These are phyloP conservation scores for Azorinus chamasolen DNA, from an alignment of 2,888 invertebrate genomes.

Conservation along the genomic window DNA sequence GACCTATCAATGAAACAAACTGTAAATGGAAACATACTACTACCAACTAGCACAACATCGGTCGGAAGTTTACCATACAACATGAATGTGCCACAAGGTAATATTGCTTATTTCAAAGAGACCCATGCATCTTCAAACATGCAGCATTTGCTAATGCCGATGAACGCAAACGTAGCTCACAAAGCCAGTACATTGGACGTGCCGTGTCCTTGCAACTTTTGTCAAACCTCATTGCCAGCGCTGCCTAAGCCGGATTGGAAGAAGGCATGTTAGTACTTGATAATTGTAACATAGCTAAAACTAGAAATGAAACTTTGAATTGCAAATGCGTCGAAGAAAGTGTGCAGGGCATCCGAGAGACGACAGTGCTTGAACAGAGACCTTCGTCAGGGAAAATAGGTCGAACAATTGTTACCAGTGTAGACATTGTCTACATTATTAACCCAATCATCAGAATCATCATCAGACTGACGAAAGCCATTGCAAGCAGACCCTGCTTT, in stretches of 20 bases:
- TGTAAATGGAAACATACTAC: not conserved
- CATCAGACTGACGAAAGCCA: too few relatives aligned
- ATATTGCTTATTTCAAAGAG: conserved; percentile 8
- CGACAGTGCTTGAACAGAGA: too few relatives aligned
- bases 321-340: too few relatives aligned
- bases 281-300: too few relatives aligned
- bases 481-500: too few relatives aligned
- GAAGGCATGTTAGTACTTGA: conserved; percentile 18
- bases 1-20: conserved; percentile 67
- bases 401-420: too few relatives aligned
- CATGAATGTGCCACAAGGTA: not conserved
- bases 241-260: conserved; percentile 63
- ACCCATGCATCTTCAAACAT: conserved; percentile 7
- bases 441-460: too few relatives aligned
- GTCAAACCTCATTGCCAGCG: conserved; percentile 46
- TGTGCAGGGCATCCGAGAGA: too few relatives aligned
- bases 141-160: conserved; percentile 5
- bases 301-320: too few relatives aligned
- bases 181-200: conserved; percentile 20
- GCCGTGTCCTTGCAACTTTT: conserved; percentile 57
- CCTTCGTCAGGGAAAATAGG: too few relatives aligned
- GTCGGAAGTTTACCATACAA: not conserved
- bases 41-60: not conserved
- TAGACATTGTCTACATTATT: too few relatives aligned
- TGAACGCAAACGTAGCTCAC: conserved; percentile 10